phyloP scores from a whole-genome alignment of 2,113 vertebrate genomes.

The Colaptes auratus region DNA sequence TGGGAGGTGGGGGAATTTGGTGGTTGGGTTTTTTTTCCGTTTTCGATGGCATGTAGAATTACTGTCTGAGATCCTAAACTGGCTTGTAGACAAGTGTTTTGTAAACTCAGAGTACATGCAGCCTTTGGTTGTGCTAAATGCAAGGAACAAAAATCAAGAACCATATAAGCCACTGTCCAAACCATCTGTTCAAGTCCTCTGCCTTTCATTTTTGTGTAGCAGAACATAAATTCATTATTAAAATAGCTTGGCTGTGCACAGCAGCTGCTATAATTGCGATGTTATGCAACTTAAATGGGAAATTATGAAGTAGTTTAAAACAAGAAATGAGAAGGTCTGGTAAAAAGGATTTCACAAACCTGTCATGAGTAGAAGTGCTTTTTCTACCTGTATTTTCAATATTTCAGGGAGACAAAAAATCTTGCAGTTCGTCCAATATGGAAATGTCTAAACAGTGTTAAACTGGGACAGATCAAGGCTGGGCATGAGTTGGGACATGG shows the following conservation, averaged over 20 bases:
- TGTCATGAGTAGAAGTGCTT: neutral
- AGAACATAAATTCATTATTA: constrained; percentile 67
- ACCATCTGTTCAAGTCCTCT: constrained; percentile 57
- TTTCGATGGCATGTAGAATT: neutral
- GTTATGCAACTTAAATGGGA: constrained; percentile 55
- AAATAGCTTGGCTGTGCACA: constrained; percentile 54
- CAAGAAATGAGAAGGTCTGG: constrained; percentile 15
- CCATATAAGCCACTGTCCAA: constrained; percentile 35
- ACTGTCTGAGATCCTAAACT: neutral
- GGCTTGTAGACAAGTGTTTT: neutral
- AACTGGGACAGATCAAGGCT: neutral
- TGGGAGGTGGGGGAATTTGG: neutral
- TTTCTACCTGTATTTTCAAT: neutral
- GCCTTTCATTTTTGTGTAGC: constrained; percentile 38
- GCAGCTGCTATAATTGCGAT: constrained; percentile 56
- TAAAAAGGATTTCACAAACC: constrained; percentile 27
- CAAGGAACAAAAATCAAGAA: constrained; percentile 41
- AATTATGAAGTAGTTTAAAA: constrained; percentile 46
- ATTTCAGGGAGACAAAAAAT: neutral
- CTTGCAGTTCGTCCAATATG: neutral
- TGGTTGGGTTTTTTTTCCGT: neutral
- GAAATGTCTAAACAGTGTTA: neutral
- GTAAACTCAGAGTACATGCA: neutral
- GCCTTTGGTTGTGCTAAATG: constrained; percentile 9
- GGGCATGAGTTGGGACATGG: neutral